These are phyloP conservation scores for Bradypodion pumilum DNA, from an alignment of 2,797 vertebrate genomes.

Conservation along the genomic window DNA sequence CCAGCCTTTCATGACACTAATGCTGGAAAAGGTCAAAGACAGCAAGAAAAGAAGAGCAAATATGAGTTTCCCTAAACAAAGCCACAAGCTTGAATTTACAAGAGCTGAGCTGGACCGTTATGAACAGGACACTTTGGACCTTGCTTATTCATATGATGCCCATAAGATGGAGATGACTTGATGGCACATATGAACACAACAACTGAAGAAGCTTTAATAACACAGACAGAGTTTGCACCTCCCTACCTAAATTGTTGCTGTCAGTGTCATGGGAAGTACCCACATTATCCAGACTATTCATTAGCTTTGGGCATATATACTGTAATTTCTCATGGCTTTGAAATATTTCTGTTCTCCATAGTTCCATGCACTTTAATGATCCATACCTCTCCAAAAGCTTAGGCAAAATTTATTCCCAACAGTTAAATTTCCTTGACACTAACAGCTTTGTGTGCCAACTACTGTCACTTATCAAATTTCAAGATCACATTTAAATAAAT, in stretches of 20 bases:
- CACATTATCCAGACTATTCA: background rate
- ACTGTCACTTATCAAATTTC: background rate
- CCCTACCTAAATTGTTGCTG: background rate
- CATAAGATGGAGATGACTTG: too few species aligned
- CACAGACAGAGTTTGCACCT: background rate
- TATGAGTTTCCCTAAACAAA: too few species aligned
- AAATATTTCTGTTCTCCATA: background rate
- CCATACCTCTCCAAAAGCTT: background rate
- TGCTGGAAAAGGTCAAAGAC: too few species aligned
- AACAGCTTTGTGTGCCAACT: background rate
- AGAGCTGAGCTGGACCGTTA: too few species aligned
- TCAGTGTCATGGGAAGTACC: background rate
- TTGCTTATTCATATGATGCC: too few species aligned
- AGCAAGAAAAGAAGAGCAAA: too few species aligned
- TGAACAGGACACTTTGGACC: too few species aligned
- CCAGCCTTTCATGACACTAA: too few species aligned
- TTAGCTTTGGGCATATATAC: background rate
- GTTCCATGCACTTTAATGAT: background rate
- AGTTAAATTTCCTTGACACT: background rate
- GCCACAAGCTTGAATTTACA: too few species aligned
- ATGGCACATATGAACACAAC: too few species aligned
- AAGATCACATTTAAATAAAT: background rate
- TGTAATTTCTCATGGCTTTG: background rate
- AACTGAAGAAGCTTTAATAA: too few species aligned
- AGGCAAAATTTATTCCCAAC: background rate